These are phyloP conservation scores for Triplophysa bombifrons DNA, from an alignment of 2,797 vertebrate genomes.

Conservation along the genomic window DNA sequence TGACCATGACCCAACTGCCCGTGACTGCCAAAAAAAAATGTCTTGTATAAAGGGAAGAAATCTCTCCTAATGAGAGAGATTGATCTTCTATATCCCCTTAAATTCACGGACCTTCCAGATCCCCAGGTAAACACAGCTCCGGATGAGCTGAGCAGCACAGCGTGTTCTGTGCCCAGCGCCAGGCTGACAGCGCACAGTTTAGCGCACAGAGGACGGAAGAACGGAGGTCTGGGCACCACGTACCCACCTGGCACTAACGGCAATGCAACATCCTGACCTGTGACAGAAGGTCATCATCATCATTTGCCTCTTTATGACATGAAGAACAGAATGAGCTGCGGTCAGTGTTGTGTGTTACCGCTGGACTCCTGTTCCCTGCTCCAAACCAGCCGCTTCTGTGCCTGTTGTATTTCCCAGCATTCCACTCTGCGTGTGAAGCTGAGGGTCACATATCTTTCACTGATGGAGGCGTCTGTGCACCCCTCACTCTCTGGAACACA, in stretches of 20 bases:
- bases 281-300: constrained; percentile 1
- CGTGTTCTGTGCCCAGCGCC: constrained; percentile 83
- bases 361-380: constrained; percentile 57
- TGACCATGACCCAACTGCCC: constrained; percentile 90
- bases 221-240: constrained; percentile 73
- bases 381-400: constrained; percentile 65
- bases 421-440: constrained; percentile 69
- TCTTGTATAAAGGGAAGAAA: too few species aligned
- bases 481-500: constrained; percentile 54
- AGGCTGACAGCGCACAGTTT: constrained; percentile 75
- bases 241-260: constrained; percentile 84
- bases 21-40: constrained; percentile 73
- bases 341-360: constrained; percentile 38
- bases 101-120: constrained; percentile 79
- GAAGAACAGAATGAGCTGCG: background rate
- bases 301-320: background rate
- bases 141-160: constrained; percentile 72
- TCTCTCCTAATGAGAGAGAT: too few species aligned
- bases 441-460: constrained; percentile 77
- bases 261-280: constrained; percentile 65
- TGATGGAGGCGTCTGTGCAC: constrained; percentile 78
- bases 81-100: background rate
- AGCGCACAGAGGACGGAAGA: constrained; percentile 73
- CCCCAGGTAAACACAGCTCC: constrained; percentile 87
- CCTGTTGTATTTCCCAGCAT: constrained; percentile 71